phyloP scores from a whole-genome alignment of 2,888 invertebrate genomes.

The Uropetala carovei region DNA sequence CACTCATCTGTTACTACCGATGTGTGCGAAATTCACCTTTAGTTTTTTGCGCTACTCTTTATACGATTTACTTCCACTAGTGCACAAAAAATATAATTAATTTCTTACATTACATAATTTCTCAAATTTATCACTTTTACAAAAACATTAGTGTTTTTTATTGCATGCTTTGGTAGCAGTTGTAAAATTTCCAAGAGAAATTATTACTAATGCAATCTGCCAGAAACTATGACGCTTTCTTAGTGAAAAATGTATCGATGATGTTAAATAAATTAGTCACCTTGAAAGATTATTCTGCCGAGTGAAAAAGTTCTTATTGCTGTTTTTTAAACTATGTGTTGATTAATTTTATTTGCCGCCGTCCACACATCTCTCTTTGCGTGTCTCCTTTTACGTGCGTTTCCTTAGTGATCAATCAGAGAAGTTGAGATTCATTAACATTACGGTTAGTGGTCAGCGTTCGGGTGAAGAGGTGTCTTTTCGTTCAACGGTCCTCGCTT shows the following conservation, averaged over 20 bases:
- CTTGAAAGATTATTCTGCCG: no score
- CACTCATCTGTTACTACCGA: background rate
- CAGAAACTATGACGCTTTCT: no score
- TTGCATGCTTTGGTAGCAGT: no score
- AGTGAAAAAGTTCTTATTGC: no score
- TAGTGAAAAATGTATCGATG: no score
- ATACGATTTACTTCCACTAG: background rate
- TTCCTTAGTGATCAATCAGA: background rate
- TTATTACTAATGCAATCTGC: no score
- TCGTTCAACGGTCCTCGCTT: slow-evolving; percentile 35
- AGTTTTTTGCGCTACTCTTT: background rate
- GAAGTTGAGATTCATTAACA: background rate
- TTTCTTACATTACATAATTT: no score
- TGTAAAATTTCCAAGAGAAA: no score
- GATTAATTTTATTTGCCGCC: background rate
- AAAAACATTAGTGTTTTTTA: no score
- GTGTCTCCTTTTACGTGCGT: background rate
- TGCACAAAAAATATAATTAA: no score
- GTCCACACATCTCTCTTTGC: background rate
- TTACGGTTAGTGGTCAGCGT: slow-evolving; percentile 3
- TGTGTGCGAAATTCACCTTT: background rate
- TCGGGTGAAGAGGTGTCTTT: slow-evolving; percentile 29
- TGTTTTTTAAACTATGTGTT: background rate
- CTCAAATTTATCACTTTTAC: no score
- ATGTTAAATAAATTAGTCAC: no score